Evolutionary conservation across 1,140 invertebrate species (phyloP), one percentile per base, ranked within the genome.

Genomic region (Leptinotarsa lineolata): DNA sequence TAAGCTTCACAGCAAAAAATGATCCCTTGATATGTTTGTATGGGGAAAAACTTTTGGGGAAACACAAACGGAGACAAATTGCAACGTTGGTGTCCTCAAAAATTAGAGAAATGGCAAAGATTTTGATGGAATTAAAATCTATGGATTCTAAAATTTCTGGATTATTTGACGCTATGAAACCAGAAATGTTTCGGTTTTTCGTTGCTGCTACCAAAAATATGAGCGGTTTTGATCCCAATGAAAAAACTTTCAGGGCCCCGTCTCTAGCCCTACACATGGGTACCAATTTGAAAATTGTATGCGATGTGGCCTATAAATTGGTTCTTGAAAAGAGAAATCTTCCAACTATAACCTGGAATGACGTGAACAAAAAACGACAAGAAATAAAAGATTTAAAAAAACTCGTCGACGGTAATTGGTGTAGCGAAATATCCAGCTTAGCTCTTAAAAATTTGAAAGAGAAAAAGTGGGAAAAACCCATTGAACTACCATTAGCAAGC

Each of bases 11-110:
- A 16, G 76, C 77, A 2, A 77, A 79, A 77, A 77, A 30, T 46
- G 77, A 78, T 72, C 59, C 68, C 11, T 61, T 79, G 15, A 79
- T 77, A 63, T 77, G 75, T 72, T 58, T 75, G 48, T 79, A 72
- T 68, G 76, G 73, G 15, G 73, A 75, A 74, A 13, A 58, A 21
- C 70, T 73, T 45, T 45, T 79, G 45, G 64, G 45, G 15, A 79
- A 77, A 70, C 77, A 79, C 54, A 78, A 77, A 72, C 67, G 71
- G 58, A 58, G 74, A 69, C 77, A 77, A 70, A 75, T 78, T 46
- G 20, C 68, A 6, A 71, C 11, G 39, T 60, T 77, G 2, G 65
- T 73, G 58, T 78, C 77, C 3, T 74, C 72, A n/a, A 77, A 74
- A 69, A 75, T 78, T 11, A 65, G 75, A 68, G 77, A 78, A 75